A percentile compares a stretch with the other conserved stretches of the same genome.
Conservation (phyloP, 2,113 vertebrate genomes). For the Dicerorhinus sumatrensis region DNA sequence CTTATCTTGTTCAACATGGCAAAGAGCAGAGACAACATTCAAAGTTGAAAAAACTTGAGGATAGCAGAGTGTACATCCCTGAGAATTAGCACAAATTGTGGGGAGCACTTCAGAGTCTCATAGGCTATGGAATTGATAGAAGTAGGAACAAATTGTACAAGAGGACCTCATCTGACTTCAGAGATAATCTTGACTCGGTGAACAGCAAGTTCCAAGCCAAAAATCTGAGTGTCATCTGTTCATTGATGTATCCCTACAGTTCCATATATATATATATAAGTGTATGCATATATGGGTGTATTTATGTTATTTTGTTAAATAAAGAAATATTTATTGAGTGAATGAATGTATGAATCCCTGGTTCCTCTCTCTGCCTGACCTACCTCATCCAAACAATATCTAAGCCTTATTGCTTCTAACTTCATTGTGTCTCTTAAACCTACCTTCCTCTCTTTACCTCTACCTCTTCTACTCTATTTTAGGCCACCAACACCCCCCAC, state of each 20-base stretch:
- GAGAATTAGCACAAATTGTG: background rate
- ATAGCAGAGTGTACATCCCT: background rate
- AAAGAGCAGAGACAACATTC: background rate
- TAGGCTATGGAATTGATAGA: background rate
- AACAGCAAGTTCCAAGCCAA: background rate
- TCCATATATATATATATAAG: too few species aligned
- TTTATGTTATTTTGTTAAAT: too few species aligned
- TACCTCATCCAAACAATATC: background rate
- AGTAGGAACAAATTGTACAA: background rate
- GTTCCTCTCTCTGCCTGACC: constrained; percentile 19
- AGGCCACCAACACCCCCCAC: background rate
- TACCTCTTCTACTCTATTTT: background rate
- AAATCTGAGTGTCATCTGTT: background rate
- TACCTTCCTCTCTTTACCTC: background rate
- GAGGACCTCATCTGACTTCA: background rate
- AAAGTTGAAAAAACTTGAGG: background rate
- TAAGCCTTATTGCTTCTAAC: background rate
- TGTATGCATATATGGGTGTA: too few species aligned
- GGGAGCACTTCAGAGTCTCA: background rate
- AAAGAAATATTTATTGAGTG: background rate
- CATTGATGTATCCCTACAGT: background rate
- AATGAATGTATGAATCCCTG: background rate
- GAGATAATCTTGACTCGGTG: background rate
- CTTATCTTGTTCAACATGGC: background rate
- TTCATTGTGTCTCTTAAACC: background rate